Evolutionary conservation across 2,888 invertebrate genomes (phyloP).

Genomic region (Lampropteryx suffumata): DNA sequence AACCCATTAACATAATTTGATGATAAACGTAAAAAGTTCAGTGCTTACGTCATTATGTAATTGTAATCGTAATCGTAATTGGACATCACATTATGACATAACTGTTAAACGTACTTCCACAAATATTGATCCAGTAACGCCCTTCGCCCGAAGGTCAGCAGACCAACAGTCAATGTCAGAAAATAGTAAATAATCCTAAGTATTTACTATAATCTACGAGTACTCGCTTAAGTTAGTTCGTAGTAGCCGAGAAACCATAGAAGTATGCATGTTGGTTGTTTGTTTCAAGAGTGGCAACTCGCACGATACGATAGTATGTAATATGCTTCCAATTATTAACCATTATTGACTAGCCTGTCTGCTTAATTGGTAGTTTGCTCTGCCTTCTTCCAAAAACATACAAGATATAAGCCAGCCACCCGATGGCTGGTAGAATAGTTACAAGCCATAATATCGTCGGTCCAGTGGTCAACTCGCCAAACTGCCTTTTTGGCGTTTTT

Average conservation of each 20-base stretch:
- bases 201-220: constrained; percentile 5
- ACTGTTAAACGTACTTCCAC: not conserved
- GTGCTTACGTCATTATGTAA: constrained; percentile 1
- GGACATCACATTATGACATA: too few relatives aligned
- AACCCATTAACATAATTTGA: not conserved
- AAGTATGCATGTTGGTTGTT: not conserved
- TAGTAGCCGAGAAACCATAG: constrained; percentile 15
- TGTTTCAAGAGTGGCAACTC: too few relatives aligned
- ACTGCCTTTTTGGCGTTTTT: too few relatives aligned
- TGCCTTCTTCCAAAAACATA: too few relatives aligned
- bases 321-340: not conserved
- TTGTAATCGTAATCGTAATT: too few relatives aligned
- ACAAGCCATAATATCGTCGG: too few relatives aligned
- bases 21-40: constrained; percentile 9
- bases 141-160: constrained; percentile 21
- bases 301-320: too few relatives aligned
- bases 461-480: too few relatives aligned
- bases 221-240: not conserved
- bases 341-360: not conserved
- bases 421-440: too few relatives aligned
- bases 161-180: constrained; percentile 23
- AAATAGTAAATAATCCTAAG: constrained; percentile 27
- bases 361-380: too few relatives aligned
- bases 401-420: too few relatives aligned
- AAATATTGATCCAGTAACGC: constrained; percentile 26